phyloP scores from a whole-genome alignment of 2,797 vertebrate species.

The Danio aesculapii region DNA sequence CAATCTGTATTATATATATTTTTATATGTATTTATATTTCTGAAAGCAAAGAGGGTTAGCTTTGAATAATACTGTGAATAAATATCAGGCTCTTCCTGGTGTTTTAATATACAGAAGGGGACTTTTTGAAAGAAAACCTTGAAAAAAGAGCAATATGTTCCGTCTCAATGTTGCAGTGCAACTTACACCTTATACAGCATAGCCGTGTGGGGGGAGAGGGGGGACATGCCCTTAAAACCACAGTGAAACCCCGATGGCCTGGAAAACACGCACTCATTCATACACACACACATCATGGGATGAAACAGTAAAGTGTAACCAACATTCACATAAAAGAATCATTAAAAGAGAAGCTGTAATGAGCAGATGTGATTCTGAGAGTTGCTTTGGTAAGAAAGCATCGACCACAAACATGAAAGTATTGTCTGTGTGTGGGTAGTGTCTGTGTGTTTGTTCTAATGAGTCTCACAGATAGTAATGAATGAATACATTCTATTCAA shows the following conservation, averaged over 20 bases:
- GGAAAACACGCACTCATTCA: slow-evolving; percentile 70
- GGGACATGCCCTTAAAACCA: slow-evolving; percentile 81
- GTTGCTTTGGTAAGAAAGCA: slow-evolving; percentile 47
- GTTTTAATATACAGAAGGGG: slow-evolving; percentile 45
- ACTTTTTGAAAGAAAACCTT: slow-evolving; percentile 65
- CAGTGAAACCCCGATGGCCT: slow-evolving; percentile 80
- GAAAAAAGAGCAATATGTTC: slow-evolving; percentile 82
- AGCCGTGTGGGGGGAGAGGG: slow-evolving; percentile 77
- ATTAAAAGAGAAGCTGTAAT: slow-evolving; percentile 19
- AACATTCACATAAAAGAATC: slow-evolving; percentile 32
- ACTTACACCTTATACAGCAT: slow-evolving; percentile 82
- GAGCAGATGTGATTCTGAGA: slow-evolving; percentile 15
- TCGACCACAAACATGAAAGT: slow-evolving; percentile 11
- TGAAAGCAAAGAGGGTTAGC: slow-evolving; percentile 75
- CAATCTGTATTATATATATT: slow-evolving; percentile 69
- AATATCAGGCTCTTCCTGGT: slow-evolving; percentile 67
- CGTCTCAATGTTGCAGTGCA: slow-evolving; percentile 84
- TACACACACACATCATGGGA: slow-evolving; percentile 14
- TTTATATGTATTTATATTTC: slow-evolving; percentile 62
- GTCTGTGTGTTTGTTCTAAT: slow-evolving; percentile 37
- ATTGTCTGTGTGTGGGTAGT: slow-evolving; percentile 7
- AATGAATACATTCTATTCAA: slow-evolving; percentile 64
- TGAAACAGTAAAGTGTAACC: slow-evolving; percentile 23
- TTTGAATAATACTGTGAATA: slow-evolving; percentile 81
- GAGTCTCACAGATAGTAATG: slow-evolving; percentile 58